Evolutionary conservation across 1,140 invertebrate species (phyloP).

Genomic region (Drusus annulatus): DNA sequence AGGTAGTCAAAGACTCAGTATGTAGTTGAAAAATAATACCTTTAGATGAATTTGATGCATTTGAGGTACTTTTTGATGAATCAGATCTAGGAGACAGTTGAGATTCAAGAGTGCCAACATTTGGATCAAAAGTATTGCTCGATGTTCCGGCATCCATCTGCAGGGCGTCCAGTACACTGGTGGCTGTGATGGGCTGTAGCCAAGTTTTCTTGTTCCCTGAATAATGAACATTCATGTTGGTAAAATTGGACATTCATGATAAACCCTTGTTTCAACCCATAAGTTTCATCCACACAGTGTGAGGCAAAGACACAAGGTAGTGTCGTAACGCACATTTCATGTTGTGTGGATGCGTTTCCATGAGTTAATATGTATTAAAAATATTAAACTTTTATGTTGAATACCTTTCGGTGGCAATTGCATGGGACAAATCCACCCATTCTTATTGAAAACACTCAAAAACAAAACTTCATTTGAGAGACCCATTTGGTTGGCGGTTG

Average conservation of each 20-base stretch:
- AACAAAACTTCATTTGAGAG: constrained; percentile 47
- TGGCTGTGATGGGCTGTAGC: constrained; percentile 51
- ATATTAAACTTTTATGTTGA: not conserved
- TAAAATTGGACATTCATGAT: too few species aligned
- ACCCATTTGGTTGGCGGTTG: constrained; percentile 29
- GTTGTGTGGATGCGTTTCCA: too few species aligned
- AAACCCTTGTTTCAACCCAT: too few species aligned
- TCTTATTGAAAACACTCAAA: constrained; percentile 57
- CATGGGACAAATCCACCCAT: constrained; percentile 56
- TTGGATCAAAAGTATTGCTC: constrained; percentile 22
- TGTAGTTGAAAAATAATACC: constrained; percentile 32
- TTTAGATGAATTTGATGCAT: constrained; percentile 33
- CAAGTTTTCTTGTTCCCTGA: constrained; percentile 48
- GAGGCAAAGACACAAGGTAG: too few species aligned
- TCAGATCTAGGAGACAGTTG: constrained; percentile 28
- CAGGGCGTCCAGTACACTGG: constrained; percentile 54
- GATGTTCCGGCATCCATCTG: constrained; percentile 50
- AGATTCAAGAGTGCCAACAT: not conserved
- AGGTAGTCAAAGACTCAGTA: not conserved
- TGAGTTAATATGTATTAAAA: too few species aligned
- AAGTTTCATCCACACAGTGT: too few species aligned
- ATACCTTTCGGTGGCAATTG: constrained; percentile 53
- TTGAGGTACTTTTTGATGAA: constrained; percentile 22
- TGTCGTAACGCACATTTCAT: too few species aligned
- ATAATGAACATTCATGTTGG: not conserved